phyloP scores from a whole-genome alignment of 2,888 invertebrate genomes.

The Caenorhabditis zanzibari region DNA sequence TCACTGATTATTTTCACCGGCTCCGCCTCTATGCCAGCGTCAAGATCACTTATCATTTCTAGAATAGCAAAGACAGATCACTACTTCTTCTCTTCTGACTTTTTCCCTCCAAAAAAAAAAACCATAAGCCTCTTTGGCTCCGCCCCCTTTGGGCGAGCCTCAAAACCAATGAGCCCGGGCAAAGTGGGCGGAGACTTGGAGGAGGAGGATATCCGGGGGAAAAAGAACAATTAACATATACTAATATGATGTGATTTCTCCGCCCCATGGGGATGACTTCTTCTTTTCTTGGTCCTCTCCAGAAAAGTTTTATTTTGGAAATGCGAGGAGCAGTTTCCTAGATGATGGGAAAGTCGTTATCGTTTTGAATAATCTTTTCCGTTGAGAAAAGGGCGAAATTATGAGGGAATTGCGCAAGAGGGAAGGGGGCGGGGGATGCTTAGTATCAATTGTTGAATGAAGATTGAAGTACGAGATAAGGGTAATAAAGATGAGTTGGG shows the following conservation, averaged over 20 bases:
- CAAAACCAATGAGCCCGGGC: conserved; percentile 38
- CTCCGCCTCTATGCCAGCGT: neutral
- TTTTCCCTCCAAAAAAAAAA: conserved; percentile 12
- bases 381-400: conserved; percentile 16
- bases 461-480: conserved; percentile 7
- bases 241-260: conserved; percentile 65
- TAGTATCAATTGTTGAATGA: conserved; percentile 22
- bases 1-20: conserved; percentile 52
- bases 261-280: conserved; percentile 35
- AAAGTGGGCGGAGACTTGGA: conserved; percentile 38
- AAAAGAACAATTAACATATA: conserved; percentile 63
- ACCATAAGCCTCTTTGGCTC: conserved; percentile 8
- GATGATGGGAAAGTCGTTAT: conserved; percentile 37
- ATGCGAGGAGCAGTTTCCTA: neutral
- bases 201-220: neutral
- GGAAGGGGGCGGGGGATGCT: neutral
- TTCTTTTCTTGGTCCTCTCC: too few species aligned
- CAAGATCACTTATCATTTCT: conserved; percentile 6
- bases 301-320: conserved; percentile 51
- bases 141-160: conserved; percentile 17
- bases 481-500: too few species aligned
- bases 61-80: neutral
- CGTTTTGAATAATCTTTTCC: conserved; percentile 40
- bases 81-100: too few species aligned
- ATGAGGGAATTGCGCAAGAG: conserved; percentile 38